Evolutionary conservation across 2,113 vertebrate genomes (phyloP).

Genomic region (Notothenia coriiceps): DNA sequence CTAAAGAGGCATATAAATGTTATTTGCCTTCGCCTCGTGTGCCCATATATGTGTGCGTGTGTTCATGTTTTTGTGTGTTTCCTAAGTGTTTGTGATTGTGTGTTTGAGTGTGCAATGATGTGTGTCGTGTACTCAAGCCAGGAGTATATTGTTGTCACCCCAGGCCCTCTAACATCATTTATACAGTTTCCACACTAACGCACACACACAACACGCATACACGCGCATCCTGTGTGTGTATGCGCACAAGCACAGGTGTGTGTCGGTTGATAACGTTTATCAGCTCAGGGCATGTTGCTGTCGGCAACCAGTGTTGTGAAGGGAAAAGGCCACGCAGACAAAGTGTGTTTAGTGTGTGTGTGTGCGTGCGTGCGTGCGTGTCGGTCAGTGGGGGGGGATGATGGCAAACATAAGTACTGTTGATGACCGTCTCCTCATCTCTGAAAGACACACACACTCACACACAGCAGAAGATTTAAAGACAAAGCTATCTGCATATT

Average conservation of each 20-base stretch:
- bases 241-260: conserved; percentile 68
- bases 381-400: conserved; percentile 26
- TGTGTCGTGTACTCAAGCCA: conserved; percentile 63
- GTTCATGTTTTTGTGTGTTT: conserved; percentile 32
- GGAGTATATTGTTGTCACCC: conserved; percentile 65
- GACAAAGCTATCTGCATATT: conserved; percentile 55
- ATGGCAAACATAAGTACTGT: conserved; percentile 30
- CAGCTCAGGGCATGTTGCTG: conserved; percentile 72
- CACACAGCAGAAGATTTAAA: conserved; percentile 39
- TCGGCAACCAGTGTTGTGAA: conserved; percentile 52
- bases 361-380: conserved; percentile 1
- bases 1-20: conserved; percentile 51
- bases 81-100: conserved; percentile 33
- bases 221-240: conserved; percentile 6
- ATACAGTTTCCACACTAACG: conserved; percentile 33
- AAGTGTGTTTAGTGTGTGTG: conserved; percentile 41
- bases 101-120: conserved; percentile 59
- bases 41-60: not conserved
- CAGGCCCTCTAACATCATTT: conserved; percentile 56
- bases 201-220: not conserved
- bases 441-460: conserved; percentile 1
- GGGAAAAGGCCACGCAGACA: conserved; percentile 69
- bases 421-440: conserved; percentile 54
- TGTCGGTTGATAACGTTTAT: conserved; percentile 78
- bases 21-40: not conserved